Base-by-base conservation (phyloP, 1,140 invertebrate genomes). In the Zaprionus nigranus region DNA sequence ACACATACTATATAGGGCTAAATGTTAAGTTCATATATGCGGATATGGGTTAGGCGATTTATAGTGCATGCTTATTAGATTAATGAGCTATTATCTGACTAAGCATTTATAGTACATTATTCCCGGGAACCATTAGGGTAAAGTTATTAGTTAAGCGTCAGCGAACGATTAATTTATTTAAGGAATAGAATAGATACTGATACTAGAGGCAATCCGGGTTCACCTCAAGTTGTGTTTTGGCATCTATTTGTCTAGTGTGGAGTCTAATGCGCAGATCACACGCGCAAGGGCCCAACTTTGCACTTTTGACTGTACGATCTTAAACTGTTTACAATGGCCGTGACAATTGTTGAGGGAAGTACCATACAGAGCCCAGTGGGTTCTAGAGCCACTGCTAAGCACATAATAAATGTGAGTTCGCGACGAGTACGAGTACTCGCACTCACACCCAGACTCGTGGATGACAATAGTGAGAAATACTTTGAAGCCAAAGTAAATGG, bases 291-390 rank as follows among this genome's bases (percentile, higher is more conserved):
- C 24, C 5, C 56, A 46, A 83, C 82, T 81, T 69, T 86, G 82
- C 46, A 51, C 81, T 69, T 75, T 79, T 71, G 69, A 56, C 51
- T 57, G 68, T 67, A 71, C n/a, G 34, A 58, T 74, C 77, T 88
- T 81, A 80, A 83, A 80, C 70, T 87, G 77, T 80, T 87, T 79
- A 83, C 83, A 82, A 83, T 88, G 78, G 69, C 83, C 83, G 60
- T 88, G 84, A 81, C 70, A 80, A 60, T 58, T 63, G 70, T 56
- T 59, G 43, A 40, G 80, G 80, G 73, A 87, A 74, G 83, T 83
- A 51, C 30, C 40, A 20, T n/a, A 54, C 67, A 82, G 79, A 74
- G 57, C 66, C 63, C 60, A 71, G 70, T 57, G 20, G 65, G 56
- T 87, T 88, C 84, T 81, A 70, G 69, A 83, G 20, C 17, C 17